These are phyloP conservation scores for Elysia crispata DNA, from an alignment of 2,888 invertebrate genomes.

Conservation along the genomic window DNA sequence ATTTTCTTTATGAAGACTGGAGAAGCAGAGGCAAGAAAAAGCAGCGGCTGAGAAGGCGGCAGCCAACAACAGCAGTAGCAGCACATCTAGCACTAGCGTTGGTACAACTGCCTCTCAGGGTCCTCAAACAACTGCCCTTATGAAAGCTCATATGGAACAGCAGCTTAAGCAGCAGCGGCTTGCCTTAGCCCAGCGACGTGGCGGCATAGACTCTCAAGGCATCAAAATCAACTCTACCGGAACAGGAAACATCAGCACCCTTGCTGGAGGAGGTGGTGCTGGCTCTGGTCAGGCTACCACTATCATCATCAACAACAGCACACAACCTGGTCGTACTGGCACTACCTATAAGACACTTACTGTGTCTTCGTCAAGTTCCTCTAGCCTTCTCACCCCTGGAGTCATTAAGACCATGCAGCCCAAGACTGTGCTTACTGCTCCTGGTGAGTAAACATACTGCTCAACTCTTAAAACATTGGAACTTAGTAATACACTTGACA, in stretches of 20 bases:
- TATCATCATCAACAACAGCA: conserved; percentile 52
- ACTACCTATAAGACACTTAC: conserved; percentile 61
- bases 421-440: conserved; percentile 62
- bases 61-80: background rate
- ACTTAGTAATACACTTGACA: too few species aligned
- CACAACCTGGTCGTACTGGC: conserved; percentile 50
- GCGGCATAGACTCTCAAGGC: conserved; percentile 59
- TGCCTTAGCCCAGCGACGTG: conserved; percentile 91
- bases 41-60: conserved; percentile 54
- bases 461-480: too few species aligned
- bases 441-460: conserved; percentile 41
- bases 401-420: conserved; percentile 70
- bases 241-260: conserved; percentile 33
- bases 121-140: conserved; percentile 72
- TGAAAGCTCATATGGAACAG: conserved; percentile 91
- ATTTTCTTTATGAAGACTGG: conserved; percentile 64
- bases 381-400: conserved; percentile 55
- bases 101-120: conserved; percentile 46
- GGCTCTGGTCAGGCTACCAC: conserved; percentile 36
- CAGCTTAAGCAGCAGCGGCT: conserved; percentile 91
- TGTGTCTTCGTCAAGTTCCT: conserved; percentile 70
- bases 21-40: conserved; percentile 76
- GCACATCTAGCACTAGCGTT: background rate
- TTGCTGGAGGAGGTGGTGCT: conserved; percentile 14
- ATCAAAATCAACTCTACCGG: conserved; percentile 49